A percentile compares a stretch with the other conserved stretches of the same genome.
These are phyloP conservation scores for Hetaerina americana DNA, from an alignment of 1,140 invertebrate species.

Conservation along the genomic window DNA sequence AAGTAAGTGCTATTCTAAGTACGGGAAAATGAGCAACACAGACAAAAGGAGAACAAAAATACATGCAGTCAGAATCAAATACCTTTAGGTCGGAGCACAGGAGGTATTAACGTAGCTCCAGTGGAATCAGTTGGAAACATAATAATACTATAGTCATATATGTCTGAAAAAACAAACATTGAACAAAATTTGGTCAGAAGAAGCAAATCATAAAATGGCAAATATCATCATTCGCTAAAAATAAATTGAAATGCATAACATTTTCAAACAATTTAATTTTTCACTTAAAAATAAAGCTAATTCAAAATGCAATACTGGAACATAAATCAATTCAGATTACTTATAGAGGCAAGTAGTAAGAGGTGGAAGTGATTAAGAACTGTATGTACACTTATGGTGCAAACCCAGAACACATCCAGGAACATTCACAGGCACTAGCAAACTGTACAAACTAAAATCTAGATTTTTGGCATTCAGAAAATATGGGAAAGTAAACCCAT, in stretches of 20 bases:
- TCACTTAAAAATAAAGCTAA: not conserved
- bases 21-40: no score
- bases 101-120: constrained; percentile 53
- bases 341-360: no score
- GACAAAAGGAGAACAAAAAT: no score
- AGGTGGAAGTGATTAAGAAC: no score
- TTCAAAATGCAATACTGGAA: no score
- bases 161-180: constrained; percentile 45
- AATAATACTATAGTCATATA: constrained; percentile 61
- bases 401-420: not conserved
- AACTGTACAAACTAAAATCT: not conserved
- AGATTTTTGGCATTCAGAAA: not conserved
- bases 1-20: no score
- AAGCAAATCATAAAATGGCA: not conserved
- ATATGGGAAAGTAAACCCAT: no score
- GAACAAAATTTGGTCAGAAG: constrained; percentile 4
- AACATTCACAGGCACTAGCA: not conserved
- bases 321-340: no score
- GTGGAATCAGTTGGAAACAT: constrained; percentile 65
- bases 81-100: constrained; percentile 60
- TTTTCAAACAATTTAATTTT: not conserved
- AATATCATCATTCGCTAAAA: not conserved
- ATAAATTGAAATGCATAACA: not conserved
- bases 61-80: constrained; percentile 18
- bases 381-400: no score